Base-by-base conservation (phyloP, 2,888 invertebrate genomes). In the Protophormia terraenovae region DNA sequence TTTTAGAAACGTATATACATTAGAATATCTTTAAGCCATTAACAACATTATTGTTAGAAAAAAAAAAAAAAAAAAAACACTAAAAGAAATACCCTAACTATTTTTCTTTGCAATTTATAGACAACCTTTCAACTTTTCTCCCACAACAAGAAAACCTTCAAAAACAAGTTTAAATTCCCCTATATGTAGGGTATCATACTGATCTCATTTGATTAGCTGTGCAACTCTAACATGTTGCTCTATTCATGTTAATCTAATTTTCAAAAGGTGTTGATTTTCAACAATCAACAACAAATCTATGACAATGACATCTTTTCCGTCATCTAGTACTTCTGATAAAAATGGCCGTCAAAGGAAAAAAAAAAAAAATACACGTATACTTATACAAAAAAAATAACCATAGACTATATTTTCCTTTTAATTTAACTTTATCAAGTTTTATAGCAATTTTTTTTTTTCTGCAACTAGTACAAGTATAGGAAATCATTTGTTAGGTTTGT, bases 401-500 rank as follows among this genome's bases (percentile, higher is more conserved):
- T n/a, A n/a, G n/a, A 12, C 22, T 8, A 6, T 14, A 4, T 72
- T 73, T 80, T 73, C 66, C 58, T 80, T 80, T 58, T 45, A 67
- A 47, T 50, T 6, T 19, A 72, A 55, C 47, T 64, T 16, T 22
- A 45, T 22, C 67, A 29, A 72, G 38, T 45, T 79, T 24, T 60
- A 19, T 60, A n/a, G n/a, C 4, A 6, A 75, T 58, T 47, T 24
- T 41, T 8, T 29, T 50, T 12, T 24, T n/a, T 41, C 69, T 32
- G 10, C 41, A 55, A 19, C 29, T 45, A 55, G 55, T 58, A 47
- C 66, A 19, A 62, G 38, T 78, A 66, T 80, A 84, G 79, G 85
- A 85, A 78, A 78, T 78, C 69, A 75, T 81, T 85, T 81, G 22
- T 78, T 81, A 24, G 62, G 27, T 72, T 72, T 32, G 24, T 77